A percentile compares a stretch with the other conserved stretches of the same genome.
Conservation (phyloP, 1,140 invertebrate species). For the Asobara japonica region DNA sequence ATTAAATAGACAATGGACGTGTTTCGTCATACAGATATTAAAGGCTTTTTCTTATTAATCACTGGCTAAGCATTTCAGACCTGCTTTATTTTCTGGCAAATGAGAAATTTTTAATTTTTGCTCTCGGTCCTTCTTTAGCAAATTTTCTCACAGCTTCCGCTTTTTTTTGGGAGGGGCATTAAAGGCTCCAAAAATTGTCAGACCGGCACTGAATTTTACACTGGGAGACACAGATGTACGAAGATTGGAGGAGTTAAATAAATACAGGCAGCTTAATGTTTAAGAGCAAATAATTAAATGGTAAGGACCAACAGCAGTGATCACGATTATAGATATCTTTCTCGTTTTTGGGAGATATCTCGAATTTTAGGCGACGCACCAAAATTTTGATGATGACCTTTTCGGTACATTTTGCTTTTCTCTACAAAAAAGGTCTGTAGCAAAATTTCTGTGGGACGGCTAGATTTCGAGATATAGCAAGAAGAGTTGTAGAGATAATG, state of each 20-base stretch:
- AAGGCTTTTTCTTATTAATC: constrained; percentile 41
- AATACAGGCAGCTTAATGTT: neutral
- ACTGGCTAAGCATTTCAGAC: neutral
- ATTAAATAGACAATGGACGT: constrained; percentile 55
- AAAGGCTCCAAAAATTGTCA: constrained; percentile 53
- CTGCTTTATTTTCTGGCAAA: neutral
- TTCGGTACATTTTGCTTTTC: too few species aligned
- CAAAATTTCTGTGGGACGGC: too few species aligned
- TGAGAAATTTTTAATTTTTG: too few species aligned
- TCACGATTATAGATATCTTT: neutral
- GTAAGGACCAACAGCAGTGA: neutral
- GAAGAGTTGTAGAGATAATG: neutral
- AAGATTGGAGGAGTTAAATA: neutral
- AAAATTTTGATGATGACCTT: too few species aligned
- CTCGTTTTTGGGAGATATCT: neutral
- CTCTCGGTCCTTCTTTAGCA: too few species aligned
- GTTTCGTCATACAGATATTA: constrained; percentile 46
- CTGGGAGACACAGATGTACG: neutral
- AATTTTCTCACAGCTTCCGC: too few species aligned
- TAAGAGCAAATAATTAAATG: neutral
- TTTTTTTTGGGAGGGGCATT: constrained; percentile 38
- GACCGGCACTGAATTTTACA: constrained; percentile 40
- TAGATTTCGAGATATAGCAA: too few species aligned
- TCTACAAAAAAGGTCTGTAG: too few species aligned
- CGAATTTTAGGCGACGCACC: too few species aligned